phyloP scores from a whole-genome alignment of 2,113 vertebrate genomes.

The Dendropsophus ebraccatus region DNA sequence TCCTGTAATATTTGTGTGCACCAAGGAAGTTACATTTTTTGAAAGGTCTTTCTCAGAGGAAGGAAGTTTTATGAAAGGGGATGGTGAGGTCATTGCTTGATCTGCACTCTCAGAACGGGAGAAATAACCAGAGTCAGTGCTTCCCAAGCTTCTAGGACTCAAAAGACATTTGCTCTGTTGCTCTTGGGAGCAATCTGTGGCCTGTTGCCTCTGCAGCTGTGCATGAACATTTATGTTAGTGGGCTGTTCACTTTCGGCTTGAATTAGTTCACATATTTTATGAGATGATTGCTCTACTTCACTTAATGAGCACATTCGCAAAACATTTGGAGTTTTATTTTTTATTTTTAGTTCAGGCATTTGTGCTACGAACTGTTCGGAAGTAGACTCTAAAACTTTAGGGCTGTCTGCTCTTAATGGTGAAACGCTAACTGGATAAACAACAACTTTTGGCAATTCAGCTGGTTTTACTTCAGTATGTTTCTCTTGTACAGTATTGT shows the following conservation, averaged over 20 bases:
- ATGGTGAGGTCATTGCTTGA: slow-evolving; percentile 91
- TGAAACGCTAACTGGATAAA: slow-evolving; percentile 87
- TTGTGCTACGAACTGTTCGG: slow-evolving; percentile 79
- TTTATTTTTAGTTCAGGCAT: slow-evolving; percentile 81
- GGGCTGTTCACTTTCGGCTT: slow-evolving; percentile 80
- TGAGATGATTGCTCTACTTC: slow-evolving; percentile 77
- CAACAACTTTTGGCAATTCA: slow-evolving; percentile 90
- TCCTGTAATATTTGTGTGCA: slow-evolving; percentile 67
- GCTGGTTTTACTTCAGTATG: slow-evolving; percentile 79
- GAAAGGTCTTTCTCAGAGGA: slow-evolving; percentile 79
- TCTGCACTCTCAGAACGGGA: slow-evolving; percentile 96
- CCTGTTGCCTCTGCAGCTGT: slow-evolving; percentile 94
- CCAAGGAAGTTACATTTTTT: slow-evolving; percentile 71
- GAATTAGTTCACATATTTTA: slow-evolving; percentile 72
- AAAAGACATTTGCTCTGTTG: slow-evolving; percentile 90
- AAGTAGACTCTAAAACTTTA: slow-evolving; percentile 76
- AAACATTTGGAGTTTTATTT: slow-evolving; percentile 70
- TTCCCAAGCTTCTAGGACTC: slow-evolving; percentile 94
- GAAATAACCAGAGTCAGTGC: slow-evolving; percentile 97
- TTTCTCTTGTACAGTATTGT: slow-evolving; percentile 70
- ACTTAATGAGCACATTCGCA: slow-evolving; percentile 75
- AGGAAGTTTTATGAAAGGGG: slow-evolving; percentile 85
- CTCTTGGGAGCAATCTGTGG: slow-evolving; percentile 91
- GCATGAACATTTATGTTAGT: slow-evolving; percentile 78
- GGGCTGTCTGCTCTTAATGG: slow-evolving; percentile 87